Conservation (phyloP, 2,888 invertebrate genomes). For the Rotaria magnacalcarata region DNA sequence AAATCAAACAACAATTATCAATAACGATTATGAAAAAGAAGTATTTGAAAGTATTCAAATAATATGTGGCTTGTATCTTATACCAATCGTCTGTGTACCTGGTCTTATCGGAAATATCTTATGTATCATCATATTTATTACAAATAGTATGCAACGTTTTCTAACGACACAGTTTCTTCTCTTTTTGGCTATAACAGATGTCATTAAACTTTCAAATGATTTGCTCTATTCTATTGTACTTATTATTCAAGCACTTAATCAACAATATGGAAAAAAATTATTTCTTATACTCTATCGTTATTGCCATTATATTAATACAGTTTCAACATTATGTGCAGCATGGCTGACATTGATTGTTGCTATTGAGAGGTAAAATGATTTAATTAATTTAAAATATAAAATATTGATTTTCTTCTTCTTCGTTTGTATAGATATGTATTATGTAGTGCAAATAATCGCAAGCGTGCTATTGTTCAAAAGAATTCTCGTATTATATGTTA, state of each 20-base stretch:
- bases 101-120: slow-evolving; percentile 45
- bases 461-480: not conserved
- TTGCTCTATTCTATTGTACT: slow-evolving; percentile 43
- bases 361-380: slow-evolving; percentile 36
- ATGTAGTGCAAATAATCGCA: not conserved
- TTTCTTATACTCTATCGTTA: slow-evolving; percentile 41
- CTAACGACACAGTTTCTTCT: slow-evolving; percentile 43
- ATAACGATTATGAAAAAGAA: slow-evolving; percentile 3
- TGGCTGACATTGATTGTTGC: slow-evolving; percentile 43
- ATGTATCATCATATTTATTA: slow-evolving; percentile 40
- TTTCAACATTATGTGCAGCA: slow-evolving; percentile 41
- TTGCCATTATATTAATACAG: slow-evolving; percentile 44
- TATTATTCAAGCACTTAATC: slow-evolving; percentile 29
- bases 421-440: slow-evolving; percentile 1
- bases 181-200: slow-evolving; percentile 40
- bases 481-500: not conserved
- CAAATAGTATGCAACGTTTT: slow-evolving; percentile 36
- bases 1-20: not conserved
- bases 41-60: slow-evolving; percentile 41
- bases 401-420: not conserved
- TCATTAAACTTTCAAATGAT: slow-evolving; percentile 44
- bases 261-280: slow-evolving; percentile 37
- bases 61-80: slow-evolving; percentile 39
- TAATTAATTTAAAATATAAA: not conserved
- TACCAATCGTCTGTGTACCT: slow-evolving; percentile 41